A percentile compares a stretch with the other conserved stretches of the same genome.
Conservation (phyloP, 2,888 invertebrate genomes). For the Trachelus iudaicus region DNA sequence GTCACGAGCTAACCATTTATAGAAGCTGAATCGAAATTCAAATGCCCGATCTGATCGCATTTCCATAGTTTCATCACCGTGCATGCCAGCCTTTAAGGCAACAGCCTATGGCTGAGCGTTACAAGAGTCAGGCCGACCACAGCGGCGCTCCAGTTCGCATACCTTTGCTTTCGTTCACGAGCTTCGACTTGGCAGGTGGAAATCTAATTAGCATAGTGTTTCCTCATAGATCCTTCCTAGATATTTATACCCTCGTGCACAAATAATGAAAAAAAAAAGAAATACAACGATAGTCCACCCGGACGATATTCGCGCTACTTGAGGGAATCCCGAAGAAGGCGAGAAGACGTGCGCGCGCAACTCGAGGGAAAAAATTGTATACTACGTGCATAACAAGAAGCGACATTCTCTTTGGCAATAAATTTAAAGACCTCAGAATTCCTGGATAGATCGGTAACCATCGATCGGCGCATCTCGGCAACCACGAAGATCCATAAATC, state of each 20-base stretch:
- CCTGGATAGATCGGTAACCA: neutral
- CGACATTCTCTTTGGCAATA: neutral
- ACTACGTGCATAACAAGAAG: neutral
- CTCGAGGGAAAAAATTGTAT: neutral
- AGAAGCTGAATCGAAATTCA: slow-evolving; percentile 5
- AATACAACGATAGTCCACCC: neutral
- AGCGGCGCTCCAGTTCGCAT: slow-evolving; percentile 12
- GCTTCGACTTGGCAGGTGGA: slow-evolving; percentile 24
- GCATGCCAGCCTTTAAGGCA: neutral
- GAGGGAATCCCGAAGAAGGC: neutral
- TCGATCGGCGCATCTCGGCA: neutral
- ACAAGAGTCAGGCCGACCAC: neutral
- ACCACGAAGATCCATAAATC: neutral
- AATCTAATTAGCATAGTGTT: slow-evolving; percentile 32
- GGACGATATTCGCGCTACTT: neutral
- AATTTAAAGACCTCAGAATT: neutral
- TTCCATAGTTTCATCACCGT: slow-evolving; percentile 7
- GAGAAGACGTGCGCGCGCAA: neutral
- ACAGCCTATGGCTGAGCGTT: neutral
- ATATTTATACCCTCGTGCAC: slow-evolving; percentile 17
- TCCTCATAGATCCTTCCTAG: slow-evolving; percentile 27
- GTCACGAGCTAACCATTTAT: slow-evolving; percentile 5
- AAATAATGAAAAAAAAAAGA: neutral
- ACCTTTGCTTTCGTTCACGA: slow-evolving; percentile 15
- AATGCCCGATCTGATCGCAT: slow-evolving; percentile 5